A percentile compares a stretch with the other conserved stretches of the same genome.
phyloP scores from a whole-genome alignment of 2,888 invertebrate species.

The Kryphioiulus occultus region DNA sequence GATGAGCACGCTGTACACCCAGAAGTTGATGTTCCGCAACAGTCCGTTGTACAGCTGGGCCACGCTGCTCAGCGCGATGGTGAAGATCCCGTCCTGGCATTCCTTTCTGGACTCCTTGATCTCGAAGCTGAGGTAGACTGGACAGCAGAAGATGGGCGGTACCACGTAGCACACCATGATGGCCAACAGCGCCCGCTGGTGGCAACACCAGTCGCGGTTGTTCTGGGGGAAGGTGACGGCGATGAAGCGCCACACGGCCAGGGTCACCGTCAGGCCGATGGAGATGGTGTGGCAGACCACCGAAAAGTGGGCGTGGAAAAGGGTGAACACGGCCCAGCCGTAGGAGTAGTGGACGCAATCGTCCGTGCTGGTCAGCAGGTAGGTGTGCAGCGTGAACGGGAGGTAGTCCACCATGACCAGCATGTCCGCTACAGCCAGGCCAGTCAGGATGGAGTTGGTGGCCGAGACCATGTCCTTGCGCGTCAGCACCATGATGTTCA shows the following conservation, averaged over 20 bases:
- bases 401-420: conserved; percentile 91
- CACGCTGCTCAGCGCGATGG: conserved; percentile 72
- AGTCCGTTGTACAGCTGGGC: conserved; percentile 68
- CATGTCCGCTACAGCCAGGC: conserved; percentile 86
- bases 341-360: conserved; percentile 71
- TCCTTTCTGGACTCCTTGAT: conserved; percentile 68
- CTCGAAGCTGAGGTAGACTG: conserved; percentile 82
- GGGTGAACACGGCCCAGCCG: conserved; percentile 82
- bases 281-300: conserved; percentile 89
- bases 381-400: conserved; percentile 76
- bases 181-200: conserved; percentile 76
- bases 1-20: conserved; percentile 64
- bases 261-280: conserved; percentile 88
- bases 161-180: conserved; percentile 80
- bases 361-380: conserved; percentile 51
- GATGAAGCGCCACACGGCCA: conserved; percentile 87
- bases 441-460: conserved; percentile 88
- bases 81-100: conserved; percentile 66
- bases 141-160: conserved; percentile 84
- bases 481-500: conserved; percentile 89
- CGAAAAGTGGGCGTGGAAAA: conserved; percentile 88
- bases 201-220: conserved; percentile 83
- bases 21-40: conserved; percentile 69
- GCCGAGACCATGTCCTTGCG: conserved; percentile 89
- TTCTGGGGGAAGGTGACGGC: conserved; percentile 83